Evolutionary conservation across 2,113 vertebrate species (phyloP).

Genomic region (Daboia siamensis): DNA sequence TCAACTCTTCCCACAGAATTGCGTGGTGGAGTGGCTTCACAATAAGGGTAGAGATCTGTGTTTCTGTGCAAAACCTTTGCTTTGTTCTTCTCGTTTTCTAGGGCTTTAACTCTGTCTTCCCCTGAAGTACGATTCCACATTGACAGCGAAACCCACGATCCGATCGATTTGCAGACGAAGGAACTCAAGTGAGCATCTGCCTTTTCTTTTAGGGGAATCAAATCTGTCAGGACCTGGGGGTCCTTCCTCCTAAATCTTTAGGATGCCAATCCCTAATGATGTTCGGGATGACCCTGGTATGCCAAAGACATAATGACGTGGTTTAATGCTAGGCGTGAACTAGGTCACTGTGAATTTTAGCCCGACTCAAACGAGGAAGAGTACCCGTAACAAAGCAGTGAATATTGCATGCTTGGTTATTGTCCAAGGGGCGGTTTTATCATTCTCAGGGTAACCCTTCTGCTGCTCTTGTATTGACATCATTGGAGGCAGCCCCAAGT

Average conservation of each 20-base stretch:
- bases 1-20: neutral
- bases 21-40: neutral
- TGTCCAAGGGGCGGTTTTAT: neutral
- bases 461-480: neutral
- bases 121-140: slow-evolving; percentile 98
- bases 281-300: neutral
- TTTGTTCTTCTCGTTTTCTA: slow-evolving; percentile 57
- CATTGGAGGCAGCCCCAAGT: neutral
- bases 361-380: neutral
- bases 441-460: neutral
- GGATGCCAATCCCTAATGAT: neutral
- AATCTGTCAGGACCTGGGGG: neutral
- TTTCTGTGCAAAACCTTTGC: neutral
- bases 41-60: neutral
- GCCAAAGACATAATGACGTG: neutral
- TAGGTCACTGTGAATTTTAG: neutral
- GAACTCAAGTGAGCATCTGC: slow-evolving; percentile 83
- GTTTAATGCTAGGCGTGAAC: neutral
- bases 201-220: neutral
- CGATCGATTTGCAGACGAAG: slow-evolving; percentile 96
- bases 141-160: slow-evolving; percentile 98
- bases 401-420: neutral
- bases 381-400: neutral
- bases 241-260: too few relatives aligned
- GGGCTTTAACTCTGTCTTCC: slow-evolving; percentile 91